phyloP scores from a whole-genome alignment of 2,797 vertebrate genomes.

The Vultur gryphus region DNA sequence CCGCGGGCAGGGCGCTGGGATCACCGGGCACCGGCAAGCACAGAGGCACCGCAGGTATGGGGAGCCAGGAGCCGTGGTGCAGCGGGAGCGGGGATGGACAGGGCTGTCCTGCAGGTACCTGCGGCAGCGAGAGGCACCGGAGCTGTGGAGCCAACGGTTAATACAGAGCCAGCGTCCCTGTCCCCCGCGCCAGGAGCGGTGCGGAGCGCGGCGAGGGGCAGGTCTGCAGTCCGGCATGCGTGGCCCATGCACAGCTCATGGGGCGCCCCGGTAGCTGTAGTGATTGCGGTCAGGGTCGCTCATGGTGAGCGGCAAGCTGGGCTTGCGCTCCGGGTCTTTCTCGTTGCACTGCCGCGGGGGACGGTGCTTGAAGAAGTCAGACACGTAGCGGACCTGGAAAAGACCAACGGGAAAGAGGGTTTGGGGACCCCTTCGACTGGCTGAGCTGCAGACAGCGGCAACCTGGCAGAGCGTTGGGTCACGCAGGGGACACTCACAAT shows the following conservation, averaged over 20 bases:
- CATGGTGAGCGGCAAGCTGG: conserved; percentile 79
- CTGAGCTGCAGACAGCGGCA: not conserved
- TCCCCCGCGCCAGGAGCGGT: accelerated
- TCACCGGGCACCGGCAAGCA: not conserved
- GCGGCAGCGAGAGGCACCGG: not conserved
- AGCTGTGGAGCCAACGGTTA: not conserved
- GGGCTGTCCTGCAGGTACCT: not conserved
- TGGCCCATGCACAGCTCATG: conserved; percentile 57
- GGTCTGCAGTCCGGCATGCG: accelerated
- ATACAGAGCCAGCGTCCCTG: not conserved
- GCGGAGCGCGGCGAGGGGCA: not conserved
- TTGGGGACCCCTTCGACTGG: not conserved
- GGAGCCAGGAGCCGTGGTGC: not conserved
- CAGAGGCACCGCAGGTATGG: not conserved
- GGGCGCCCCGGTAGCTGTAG: conserved; percentile 75
- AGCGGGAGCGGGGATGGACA: not conserved
- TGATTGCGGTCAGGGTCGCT: conserved; percentile 82
- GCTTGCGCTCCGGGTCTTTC: conserved; percentile 79
- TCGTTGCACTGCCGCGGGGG: conserved; percentile 59
- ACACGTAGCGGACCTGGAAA: conserved; percentile 85
- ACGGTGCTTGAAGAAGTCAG: conserved; percentile 89
- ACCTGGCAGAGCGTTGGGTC: accelerated
- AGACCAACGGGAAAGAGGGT: accelerated
- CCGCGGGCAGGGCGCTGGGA: not conserved
- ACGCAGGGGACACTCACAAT: conserved; percentile 73